Evolutionary conservation across 1,140 invertebrate species (phyloP).

Genomic region (Trichonephila clavipes): DNA sequence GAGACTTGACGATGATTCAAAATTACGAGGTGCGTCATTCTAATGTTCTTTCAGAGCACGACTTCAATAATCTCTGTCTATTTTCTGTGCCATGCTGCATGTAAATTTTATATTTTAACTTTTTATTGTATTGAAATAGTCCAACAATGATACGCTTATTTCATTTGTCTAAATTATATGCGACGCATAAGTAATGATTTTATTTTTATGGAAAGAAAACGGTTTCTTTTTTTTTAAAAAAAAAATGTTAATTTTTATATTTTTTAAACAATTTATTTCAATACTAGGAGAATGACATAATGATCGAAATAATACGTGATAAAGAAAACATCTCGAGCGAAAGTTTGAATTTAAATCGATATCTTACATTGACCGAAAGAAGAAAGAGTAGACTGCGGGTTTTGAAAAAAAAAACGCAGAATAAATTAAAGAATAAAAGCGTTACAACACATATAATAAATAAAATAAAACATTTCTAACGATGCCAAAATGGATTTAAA

Average conservation of each 20-base stretch:
- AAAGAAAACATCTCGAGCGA: background rate
- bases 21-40: too few species aligned
- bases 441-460: background rate
- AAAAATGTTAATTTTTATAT: background rate
- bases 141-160: too few species aligned
- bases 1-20: too few species aligned
- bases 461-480: constrained; percentile 36
- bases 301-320: background rate
- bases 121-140: too few species aligned
- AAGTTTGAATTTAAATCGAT: constrained; percentile 34
- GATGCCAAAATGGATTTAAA: constrained; percentile 61
- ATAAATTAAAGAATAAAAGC: background rate
- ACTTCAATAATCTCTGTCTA: too few species aligned
- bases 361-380: background rate
- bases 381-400: background rate
- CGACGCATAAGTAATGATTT: background rate
- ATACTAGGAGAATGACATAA: background rate
- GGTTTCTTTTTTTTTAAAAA: background rate
- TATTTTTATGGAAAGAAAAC: background rate
- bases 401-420: background rate
- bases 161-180: too few species aligned
- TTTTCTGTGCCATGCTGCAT: too few species aligned
- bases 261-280: background rate
- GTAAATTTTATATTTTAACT: too few species aligned
- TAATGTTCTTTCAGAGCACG: too few species aligned